Percentiles rank a stretch among this genome's conserved stretches.
phyloP scores from a whole-genome alignment of 1,140 invertebrate species.

The Rhyzopertha dominica region DNA sequence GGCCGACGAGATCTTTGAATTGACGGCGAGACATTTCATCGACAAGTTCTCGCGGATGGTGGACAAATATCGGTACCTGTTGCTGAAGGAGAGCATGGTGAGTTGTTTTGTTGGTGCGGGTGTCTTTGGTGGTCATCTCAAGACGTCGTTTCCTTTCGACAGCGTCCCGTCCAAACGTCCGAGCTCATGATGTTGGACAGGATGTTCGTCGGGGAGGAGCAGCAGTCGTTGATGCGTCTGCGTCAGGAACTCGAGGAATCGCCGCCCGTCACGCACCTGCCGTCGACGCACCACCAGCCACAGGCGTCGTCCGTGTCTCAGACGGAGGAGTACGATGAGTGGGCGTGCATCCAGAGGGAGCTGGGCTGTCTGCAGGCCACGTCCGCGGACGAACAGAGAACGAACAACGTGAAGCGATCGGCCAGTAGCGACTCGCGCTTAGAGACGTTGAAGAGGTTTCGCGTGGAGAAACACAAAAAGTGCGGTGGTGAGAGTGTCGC shows the following conservation, averaged over 20 bases:
- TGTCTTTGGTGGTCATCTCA: conserved; percentile 8
- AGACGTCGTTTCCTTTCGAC: conserved; percentile 38
- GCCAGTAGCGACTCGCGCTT: conserved; percentile 36
- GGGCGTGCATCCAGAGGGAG: conserved; percentile 65
- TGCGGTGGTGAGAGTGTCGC: conserved; percentile 4
- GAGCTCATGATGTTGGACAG: conserved; percentile 70
- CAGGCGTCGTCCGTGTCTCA: conserved; percentile 2
- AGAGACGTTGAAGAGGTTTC: conserved; percentile 42
- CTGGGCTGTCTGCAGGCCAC: conserved; percentile 49
- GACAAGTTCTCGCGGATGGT: conserved; percentile 70
- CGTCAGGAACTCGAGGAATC: conserved; percentile 44
- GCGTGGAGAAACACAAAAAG: conserved; percentile 42
- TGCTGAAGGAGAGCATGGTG: conserved; percentile 83
- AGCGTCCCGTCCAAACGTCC: conserved; percentile 63
- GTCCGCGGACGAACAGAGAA: not conserved
- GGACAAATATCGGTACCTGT: conserved; percentile 71
- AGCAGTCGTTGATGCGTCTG: conserved; percentile 54
- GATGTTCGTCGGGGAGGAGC: conserved; percentile 65
- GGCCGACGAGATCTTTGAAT: conserved; percentile 72
- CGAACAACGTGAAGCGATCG: conserved; percentile 26
- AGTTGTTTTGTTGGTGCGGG: conserved; percentile 33
- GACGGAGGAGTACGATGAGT: conserved; percentile 57
- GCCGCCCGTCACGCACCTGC: conserved; percentile 20
- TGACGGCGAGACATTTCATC: conserved; percentile 66
- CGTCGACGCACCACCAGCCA: conserved; percentile 4